Base-by-base conservation (phyloP, 2,888 invertebrate genomes). In the Morpho helenor region DNA sequence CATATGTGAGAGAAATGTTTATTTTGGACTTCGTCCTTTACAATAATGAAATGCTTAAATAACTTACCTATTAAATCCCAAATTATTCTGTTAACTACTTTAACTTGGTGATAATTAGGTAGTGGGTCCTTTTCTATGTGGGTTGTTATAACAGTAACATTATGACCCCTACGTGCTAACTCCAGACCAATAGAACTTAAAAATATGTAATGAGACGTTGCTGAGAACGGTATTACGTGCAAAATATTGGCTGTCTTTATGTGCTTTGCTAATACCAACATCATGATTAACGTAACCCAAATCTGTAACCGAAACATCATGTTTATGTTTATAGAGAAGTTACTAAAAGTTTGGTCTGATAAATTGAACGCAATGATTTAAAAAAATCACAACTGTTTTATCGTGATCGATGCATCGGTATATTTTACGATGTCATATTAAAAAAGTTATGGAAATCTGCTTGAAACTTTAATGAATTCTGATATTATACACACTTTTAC, bases 141-240 rank as follows among this genome's bases (percentile, higher is more conserved):
- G 2, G 84, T 81, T 3, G 90, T 83, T 10, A 92, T 84, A 1
- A 91, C 84, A 2, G 91, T 91, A 0, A 92, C 87, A 67, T 92
- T 87, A 64, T 92, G 92, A 0, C 92, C 92, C 54, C 87, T 79
- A 16, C 74, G 70, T 4, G 91, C 91, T 49, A 92, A 70, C 62
- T 90, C 91, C 48, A 90, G 66, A 4, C 91, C 86, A 39, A 92
- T 80, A 0, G 87, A 82, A 63, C 82, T 82, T 47, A 91, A 72
- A 71, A 87, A 73, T 60, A 90, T 82, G 60, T 83, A 79, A 68
- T 92, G 92, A 31, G 92, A 92, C 62, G 77, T 87, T 1, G 87
- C 83, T 2, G 89, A 83, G 66, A 91, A 88, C 1, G 92, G 91
- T 53, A 87, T 74, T 4, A 88, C 75, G 52, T 82, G 85, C 16